Evolutionary conservation across 2,797 vertebrate genomes (phyloP), one percentile per base, ranked within the genome.

Genomic region (Perodicticus potto): DNA sequence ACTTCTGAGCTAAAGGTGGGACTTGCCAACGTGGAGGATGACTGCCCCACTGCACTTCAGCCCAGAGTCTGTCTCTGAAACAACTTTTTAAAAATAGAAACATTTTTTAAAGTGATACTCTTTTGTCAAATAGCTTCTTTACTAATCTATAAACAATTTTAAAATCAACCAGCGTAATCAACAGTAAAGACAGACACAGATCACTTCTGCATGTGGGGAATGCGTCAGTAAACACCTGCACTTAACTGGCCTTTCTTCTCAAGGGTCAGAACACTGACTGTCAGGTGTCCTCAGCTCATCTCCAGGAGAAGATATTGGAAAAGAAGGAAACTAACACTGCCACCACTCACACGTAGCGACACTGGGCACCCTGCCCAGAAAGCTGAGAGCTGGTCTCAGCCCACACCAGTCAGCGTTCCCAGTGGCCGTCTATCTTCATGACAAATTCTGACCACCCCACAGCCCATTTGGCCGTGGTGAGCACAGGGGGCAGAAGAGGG

Each of bases 391-490:
- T 97, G 94, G 95, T 69, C 87, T 37, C 37, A 95, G 94, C 93
- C 89, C 37, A 70, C 81, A 86, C n/a, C 25, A 37, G 65, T 87
- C 89, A 88, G 77, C 61, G 16, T 97, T 94, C 91, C 95, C 94
- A 81, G 84, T 63, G 76, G 87, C 93, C 27, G 95, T 97, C 97
- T 81, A 19, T 97, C 96, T 97, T 96, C 74, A 90, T 97, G 97
- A 97, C 87, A 95, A 93, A 95, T 95, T 72, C 85, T 65, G 93
- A 92, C 97, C 96, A 97, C 96, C 96, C 95, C 85, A 94, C 73
- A 65, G 87, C 91, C 96, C 96, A 96, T 97, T 96, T 97, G 96
- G 95, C 80, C 96, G 93, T 91, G 92, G 91, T 72, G 93, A 96
- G 72, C 65, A 65, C 76, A 74, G 84, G 65, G 59, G 82, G 49